Evolutionary conservation across 2,113 vertebrate species (phyloP).

Genomic region (Solenodon paradoxus): DNA sequence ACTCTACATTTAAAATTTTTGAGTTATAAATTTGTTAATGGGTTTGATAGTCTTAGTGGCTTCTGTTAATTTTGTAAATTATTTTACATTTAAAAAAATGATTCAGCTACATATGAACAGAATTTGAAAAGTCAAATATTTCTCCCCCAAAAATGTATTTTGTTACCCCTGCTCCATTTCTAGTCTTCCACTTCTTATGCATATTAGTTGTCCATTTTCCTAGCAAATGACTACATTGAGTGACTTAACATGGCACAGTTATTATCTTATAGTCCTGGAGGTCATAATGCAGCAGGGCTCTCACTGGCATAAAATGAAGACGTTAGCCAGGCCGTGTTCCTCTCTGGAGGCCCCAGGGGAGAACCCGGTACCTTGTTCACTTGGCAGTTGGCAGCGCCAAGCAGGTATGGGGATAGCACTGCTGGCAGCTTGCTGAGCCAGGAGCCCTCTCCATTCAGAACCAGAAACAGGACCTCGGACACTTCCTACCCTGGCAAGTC

Average conservation of each 20-base stretch:
- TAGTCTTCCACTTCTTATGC: background rate
- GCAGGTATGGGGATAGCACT: background rate
- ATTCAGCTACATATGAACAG: background rate
- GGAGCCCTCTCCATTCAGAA: background rate
- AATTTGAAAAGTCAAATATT: background rate
- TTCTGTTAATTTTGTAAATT: background rate
- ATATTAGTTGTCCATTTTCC: background rate
- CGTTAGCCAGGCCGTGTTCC: background rate
- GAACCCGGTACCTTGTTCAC: background rate
- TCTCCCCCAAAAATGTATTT: background rate
- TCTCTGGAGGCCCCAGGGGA: background rate
- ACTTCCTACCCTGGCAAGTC: background rate
- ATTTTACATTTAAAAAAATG: background rate
- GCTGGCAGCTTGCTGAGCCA: background rate
- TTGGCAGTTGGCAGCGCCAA: background rate
- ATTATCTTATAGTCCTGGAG: background rate
- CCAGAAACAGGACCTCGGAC: rapidly evolving
- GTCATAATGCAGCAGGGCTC: background rate
- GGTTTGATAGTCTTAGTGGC: background rate
- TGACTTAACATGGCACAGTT: background rate
- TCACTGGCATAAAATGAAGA: background rate
- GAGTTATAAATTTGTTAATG: background rate
- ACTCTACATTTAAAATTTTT: background rate
- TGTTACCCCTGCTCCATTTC: background rate
- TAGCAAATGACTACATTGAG: background rate